phyloP scores from a whole-genome alignment of 1,140 invertebrate species.

The Calliopsis andreniformis region DNA sequence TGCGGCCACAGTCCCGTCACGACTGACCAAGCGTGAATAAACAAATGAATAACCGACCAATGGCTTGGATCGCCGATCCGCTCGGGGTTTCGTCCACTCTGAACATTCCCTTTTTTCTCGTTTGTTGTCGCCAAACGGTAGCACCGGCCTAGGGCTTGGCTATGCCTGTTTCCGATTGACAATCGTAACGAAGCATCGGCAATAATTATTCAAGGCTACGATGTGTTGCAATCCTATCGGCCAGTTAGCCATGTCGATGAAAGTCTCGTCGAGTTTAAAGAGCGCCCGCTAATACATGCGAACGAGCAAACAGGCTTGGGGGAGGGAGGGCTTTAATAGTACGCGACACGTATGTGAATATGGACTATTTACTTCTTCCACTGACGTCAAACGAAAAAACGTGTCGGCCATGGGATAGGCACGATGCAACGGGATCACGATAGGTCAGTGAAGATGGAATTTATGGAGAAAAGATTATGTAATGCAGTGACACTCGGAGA shows the following conservation, averaged over 20 bases:
- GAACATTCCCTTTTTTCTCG: neutral
- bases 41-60: constrained; percentile 41
- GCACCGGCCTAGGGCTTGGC: neutral
- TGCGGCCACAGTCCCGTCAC: constrained; percentile 41
- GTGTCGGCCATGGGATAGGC: neutral
- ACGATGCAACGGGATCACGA: neutral
- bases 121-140: neutral
- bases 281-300: constrained; percentile 24
- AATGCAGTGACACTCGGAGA: neutral
- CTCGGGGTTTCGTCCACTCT: constrained; percentile 4
- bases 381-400: constrained; percentile 23
- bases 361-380: constrained; percentile 21
- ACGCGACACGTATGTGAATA: constrained; percentile 29
- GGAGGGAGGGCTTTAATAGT: constrained; percentile 16
- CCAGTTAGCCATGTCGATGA: constrained; percentile 46
- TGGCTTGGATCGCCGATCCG: constrained; percentile 27
- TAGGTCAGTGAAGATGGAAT: neutral
- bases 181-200: constrained; percentile 34
- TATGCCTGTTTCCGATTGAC: constrained; percentile 29
- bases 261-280: constrained; percentile 59
- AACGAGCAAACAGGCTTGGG: neutral
- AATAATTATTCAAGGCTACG: constrained; percentile 63
- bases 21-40: constrained; percentile 57
- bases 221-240: constrained; percentile 44
- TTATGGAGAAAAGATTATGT: neutral